phyloP scores from a whole-genome alignment of 2,797 vertebrate genomes.

The Austrolebias charrua region DNA sequence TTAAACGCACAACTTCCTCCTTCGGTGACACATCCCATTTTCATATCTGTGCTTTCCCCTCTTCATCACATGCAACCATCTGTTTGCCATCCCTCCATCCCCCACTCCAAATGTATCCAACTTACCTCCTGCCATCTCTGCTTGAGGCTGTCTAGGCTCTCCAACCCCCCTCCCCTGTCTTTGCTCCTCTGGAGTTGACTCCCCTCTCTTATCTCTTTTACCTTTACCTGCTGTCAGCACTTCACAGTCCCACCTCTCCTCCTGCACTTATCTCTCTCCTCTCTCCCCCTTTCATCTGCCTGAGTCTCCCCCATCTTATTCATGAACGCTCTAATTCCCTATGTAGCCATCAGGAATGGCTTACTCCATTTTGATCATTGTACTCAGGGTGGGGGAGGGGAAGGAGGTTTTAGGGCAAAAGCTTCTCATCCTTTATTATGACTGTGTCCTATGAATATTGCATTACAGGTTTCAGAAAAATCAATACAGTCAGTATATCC shows the following conservation, averaged over 20 bases:
- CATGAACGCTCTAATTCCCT: conserved; percentile 29
- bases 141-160: conserved; percentile 62
- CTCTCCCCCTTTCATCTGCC: conserved; percentile 48
- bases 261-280: conserved; percentile 39
- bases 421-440: conserved; percentile 12
- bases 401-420: neutral
- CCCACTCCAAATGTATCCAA: conserved; percentile 29
- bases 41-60: conserved; percentile 54
- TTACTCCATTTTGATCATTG: conserved; percentile 23
- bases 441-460: conserved; percentile 15
- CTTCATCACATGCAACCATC: conserved; percentile 49
- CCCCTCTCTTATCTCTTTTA: conserved; percentile 61
- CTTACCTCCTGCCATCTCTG: conserved; percentile 36
- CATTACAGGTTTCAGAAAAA: conserved; percentile 17
- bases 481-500: conserved; percentile 23
- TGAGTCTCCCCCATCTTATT: conserved; percentile 40
- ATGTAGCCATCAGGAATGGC: too few species aligned
- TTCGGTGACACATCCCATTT: conserved; percentile 68
- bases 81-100: conserved; percentile 35
- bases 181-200: conserved; percentile 49
- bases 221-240: conserved; percentile 69
- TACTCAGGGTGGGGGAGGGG: conserved; percentile 5
- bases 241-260: conserved; percentile 44
- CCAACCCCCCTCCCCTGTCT: conserved; percentile 51
- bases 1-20: conserved; percentile 55